phyloP scores from a whole-genome alignment of 2,888 invertebrate genomes.

The Conistra vaccinii region DNA sequence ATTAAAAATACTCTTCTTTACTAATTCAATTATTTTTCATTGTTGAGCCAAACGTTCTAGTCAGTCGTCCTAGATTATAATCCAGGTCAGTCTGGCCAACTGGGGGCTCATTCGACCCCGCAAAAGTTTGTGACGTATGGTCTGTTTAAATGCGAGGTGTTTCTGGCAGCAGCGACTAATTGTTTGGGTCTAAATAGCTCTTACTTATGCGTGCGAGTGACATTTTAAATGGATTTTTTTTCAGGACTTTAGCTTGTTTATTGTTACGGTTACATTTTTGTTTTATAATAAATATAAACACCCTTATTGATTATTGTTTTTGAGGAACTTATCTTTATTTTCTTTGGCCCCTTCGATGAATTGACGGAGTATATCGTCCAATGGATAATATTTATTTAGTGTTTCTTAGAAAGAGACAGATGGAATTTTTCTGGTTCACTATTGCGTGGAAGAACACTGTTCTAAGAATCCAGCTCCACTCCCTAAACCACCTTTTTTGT shows the following conservation, averaged over 20 bases:
- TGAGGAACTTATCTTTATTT: neutral
- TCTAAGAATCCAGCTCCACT: neutral
- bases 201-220: slow-evolving; percentile 8
- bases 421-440: neutral
- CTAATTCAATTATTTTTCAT: slow-evolving; percentile 11
- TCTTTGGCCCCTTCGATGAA: neutral
- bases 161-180: slow-evolving; percentile 39
- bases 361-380: neutral
- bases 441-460: neutral
- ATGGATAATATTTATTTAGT: neutral
- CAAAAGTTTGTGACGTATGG: slow-evolving; percentile 52
- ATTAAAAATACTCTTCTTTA: neutral
- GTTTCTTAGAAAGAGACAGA: neutral
- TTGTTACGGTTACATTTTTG: neutral
- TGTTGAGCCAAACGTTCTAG: neutral
- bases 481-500: neutral
- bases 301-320: neutral
- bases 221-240: slow-evolving; percentile 15
- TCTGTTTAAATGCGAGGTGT: slow-evolving; percentile 42
- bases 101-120: slow-evolving; percentile 30
- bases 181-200: slow-evolving; percentile 38
- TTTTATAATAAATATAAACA: neutral
- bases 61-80: slow-evolving; percentile 21
- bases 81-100: slow-evolving; percentile 31
- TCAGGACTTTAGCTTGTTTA: neutral